Percentiles rank a stretch among this genome's conserved stretches.
Evolutionary conservation across 2,888 invertebrate species (phyloP).

Genomic region (Gortyna flavago): DNA sequence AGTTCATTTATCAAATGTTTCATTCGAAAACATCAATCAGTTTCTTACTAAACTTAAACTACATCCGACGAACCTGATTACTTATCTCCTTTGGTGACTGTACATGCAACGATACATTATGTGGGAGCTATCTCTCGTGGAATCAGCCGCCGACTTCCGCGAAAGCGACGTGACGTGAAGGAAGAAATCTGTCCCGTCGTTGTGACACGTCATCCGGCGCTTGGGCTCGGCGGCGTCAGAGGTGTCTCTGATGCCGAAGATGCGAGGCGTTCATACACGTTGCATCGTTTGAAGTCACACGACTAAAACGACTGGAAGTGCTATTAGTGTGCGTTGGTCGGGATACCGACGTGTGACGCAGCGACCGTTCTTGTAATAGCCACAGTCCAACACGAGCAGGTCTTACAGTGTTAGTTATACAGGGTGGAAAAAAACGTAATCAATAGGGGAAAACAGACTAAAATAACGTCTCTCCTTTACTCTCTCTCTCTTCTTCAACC

Average conservation of each 20-base stretch:
- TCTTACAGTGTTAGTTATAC: neutral
- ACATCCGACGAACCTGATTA: too few species aligned
- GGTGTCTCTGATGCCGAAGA: too few species aligned
- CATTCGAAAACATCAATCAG: too few species aligned
- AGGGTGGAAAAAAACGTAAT: too few species aligned
- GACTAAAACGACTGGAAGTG: neutral
- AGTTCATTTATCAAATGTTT: too few species aligned
- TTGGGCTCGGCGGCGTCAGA: neutral
- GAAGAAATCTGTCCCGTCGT: neutral
- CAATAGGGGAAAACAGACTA: too few species aligned
- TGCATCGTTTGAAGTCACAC: slow-evolving; percentile 13
- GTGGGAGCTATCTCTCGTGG: slow-evolving; percentile 17
- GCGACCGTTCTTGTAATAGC: neutral
- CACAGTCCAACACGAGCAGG: neutral
- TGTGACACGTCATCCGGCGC: neutral
- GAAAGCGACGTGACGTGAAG: slow-evolving; percentile 6
- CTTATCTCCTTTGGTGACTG: too few species aligned
- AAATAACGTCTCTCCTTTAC: neutral
- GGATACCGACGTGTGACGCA: neutral
- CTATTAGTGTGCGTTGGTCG: neutral
- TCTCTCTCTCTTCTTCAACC: neutral
- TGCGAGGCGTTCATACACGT: neutral
- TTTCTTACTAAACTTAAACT: too few species aligned
- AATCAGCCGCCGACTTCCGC: slow-evolving; percentile 14
- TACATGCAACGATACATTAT: neutral